A percentile compares a stretch with the other conserved stretches of the same genome.
phyloP scores from a whole-genome alignment of 1,140 invertebrate species.

The Aphaenogaster ashmeadi region DNA sequence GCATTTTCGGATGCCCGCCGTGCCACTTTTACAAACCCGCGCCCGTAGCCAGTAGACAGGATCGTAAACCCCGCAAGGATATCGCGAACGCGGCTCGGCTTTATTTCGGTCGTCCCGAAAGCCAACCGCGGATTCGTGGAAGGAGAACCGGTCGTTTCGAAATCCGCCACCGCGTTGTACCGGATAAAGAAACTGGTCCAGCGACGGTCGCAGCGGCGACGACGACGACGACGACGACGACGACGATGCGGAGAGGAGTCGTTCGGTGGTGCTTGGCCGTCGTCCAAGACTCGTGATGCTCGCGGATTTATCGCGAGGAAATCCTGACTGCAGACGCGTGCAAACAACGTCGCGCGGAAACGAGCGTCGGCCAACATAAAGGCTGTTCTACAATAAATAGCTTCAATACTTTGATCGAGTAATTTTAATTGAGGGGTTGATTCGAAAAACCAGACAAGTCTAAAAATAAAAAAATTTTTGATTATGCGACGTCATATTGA shows the following conservation, averaged over 20 bases:
- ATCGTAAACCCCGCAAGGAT: conserved; percentile 61
- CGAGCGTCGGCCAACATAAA: conserved; percentile 17
- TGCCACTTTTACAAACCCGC: conserved; percentile 39
- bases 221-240: conserved; percentile 1
- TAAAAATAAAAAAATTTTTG: too few relatives aligned
- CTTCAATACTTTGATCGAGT: not conserved
- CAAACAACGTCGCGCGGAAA: conserved; percentile 57
- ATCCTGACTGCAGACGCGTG: conserved; percentile 50
- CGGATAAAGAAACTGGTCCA: conserved; percentile 78
- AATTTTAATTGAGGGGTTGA: not conserved
- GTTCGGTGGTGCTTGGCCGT: conserved; percentile 71
- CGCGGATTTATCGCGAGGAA: conserved; percentile 68
- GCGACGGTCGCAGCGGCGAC: conserved; percentile 28
- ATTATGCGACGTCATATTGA: too few relatives aligned
- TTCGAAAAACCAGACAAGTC: too few relatives aligned
- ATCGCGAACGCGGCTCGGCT: conserved; percentile 42
- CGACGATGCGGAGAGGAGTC: conserved; percentile 54
- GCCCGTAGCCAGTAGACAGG: conserved; percentile 13
- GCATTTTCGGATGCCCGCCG: conserved; percentile 36
- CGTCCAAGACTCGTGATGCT: conserved; percentile 65
- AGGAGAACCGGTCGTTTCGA: conserved; percentile 76
- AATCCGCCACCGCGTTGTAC: conserved; percentile 67
- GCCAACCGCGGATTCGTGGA: conserved; percentile 67
- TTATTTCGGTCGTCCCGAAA: conserved; percentile 74
- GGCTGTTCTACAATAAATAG: conserved; percentile 3